Conservation (phyloP, 2,888 invertebrate genomes). For the Notodonta ziczac region DNA sequence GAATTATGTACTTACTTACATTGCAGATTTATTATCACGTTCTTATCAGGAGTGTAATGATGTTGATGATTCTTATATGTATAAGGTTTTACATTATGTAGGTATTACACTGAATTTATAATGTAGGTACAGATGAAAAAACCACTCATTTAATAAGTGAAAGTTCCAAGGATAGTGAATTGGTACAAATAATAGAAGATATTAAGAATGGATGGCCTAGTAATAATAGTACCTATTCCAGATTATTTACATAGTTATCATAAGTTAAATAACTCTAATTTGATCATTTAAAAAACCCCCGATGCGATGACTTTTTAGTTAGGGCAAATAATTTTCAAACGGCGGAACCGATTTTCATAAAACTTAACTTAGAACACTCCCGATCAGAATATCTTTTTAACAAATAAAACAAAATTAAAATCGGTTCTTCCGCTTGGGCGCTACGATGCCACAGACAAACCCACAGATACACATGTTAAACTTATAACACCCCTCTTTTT, state of each 20-base stretch:
- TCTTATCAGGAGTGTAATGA: too few relatives aligned
- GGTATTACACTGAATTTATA: constrained; percentile 20
- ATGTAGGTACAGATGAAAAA: constrained; percentile 20
- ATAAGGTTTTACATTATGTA: constrained; percentile 24
- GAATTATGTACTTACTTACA: too few relatives aligned
- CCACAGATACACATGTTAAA: too few relatives aligned
- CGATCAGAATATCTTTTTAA: too few relatives aligned
- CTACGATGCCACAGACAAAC: too few relatives aligned
- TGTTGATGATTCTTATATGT: too few relatives aligned
- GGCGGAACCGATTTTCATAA: constrained; percentile 32
- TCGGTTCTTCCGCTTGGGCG: too few relatives aligned
- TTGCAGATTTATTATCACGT: too few relatives aligned
- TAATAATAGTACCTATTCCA: constrained; percentile 15
- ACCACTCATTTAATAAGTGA: constrained; percentile 12
- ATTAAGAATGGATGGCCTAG: constrained; percentile 24
- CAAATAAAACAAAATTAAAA: too few relatives aligned
- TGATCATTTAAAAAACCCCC: constrained; percentile 5
- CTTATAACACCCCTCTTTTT: too few relatives aligned
- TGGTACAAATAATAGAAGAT: constrained; percentile 11
- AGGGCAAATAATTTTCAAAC: too few relatives aligned
- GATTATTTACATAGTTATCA: constrained; percentile 16
- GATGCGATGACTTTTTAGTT: too few relatives aligned
- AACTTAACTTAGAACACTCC: constrained; percentile 23
- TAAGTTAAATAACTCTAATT: constrained; percentile 17
- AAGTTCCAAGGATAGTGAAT: constrained; percentile 18